phyloP scores from a whole-genome alignment of 2,888 invertebrate species.

The Taphrorychus bicolor region DNA sequence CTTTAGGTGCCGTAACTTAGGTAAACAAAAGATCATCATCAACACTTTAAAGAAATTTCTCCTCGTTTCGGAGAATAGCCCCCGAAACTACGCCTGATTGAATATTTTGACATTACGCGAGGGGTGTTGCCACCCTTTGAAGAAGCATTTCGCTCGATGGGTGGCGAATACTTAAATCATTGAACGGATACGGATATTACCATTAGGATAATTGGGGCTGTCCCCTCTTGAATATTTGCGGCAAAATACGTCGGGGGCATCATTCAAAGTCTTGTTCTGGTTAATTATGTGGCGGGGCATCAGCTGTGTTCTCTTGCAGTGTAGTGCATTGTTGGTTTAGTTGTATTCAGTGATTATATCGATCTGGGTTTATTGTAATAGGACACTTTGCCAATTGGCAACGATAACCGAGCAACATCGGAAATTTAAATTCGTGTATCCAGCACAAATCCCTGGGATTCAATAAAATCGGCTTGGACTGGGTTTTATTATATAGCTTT shows the following conservation, averaged over 20 bases:
- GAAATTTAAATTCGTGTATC: not conserved
- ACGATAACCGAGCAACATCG: not conserved
- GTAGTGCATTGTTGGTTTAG: not conserved
- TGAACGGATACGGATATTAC: constrained; percentile 58
- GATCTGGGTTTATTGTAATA: not conserved
- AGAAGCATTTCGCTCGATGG: constrained; percentile 46
- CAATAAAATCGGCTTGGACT: not conserved
- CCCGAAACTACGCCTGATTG: constrained; percentile 48
- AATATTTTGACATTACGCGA: constrained; percentile 48
- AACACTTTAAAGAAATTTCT: not conserved
- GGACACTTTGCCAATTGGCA: not conserved
- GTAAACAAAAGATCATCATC: no score
- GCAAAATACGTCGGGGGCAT: constrained; percentile 41
- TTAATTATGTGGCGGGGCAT: constrained; percentile 36
- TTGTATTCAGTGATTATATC: not conserved
- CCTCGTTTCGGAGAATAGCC: constrained; percentile 1
- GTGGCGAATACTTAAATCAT: constrained; percentile 53
- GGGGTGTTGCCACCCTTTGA: constrained; percentile 41
- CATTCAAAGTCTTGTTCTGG: constrained; percentile 38
- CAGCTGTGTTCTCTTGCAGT: constrained; percentile 11
- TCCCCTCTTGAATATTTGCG: constrained; percentile 45
- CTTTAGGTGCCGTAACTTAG: no score
- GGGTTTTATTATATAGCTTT: constrained; percentile 15
- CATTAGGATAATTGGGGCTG: constrained; percentile 54
- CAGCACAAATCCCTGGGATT: not conserved